Evolutionary conservation across 2,113 vertebrate genomes (phyloP), one percentile per base, ranked within the genome.

Genomic region (Gopherus flavomarginatus): DNA sequence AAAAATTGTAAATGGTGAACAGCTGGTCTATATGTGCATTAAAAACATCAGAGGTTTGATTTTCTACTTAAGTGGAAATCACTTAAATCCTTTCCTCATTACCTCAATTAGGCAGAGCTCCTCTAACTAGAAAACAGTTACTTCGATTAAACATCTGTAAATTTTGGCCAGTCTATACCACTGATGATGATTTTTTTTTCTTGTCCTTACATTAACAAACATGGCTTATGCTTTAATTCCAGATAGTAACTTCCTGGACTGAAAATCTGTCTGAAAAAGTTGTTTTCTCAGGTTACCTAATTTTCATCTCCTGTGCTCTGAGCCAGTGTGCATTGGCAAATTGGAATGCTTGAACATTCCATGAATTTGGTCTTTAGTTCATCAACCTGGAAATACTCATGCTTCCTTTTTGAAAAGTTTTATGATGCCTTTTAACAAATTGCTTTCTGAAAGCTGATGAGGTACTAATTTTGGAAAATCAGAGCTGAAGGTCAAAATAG

Each of bases 391-490:
- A 96, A 92, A 78, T 85, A 89, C 49, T 95, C 31, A 72, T 0
- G 0, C 52, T 93, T 96, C 81, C 47, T 59, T 17, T 84, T 57
- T 56, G 77, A 84, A 22, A 49, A 8, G 5, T 50, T 42, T 94
- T 87, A 86, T 97, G 93, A 79, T 97, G 93, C 65, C 78, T 65
- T 95, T 97, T 92, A 93, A 90, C 92, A 44, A 77, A 77, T 13
- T 47, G 42, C 42, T 12, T 47, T 16, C 75, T 78, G 75, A 78
- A 78, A 44, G 26, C 42, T 78, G 44, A 24, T 81, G 83, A 85
- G 78, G 81, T 93, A 95, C 79, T 62, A 11, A 35, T 52, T 69
- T 95, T 96, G 95, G 96, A 91, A 92, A 42, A 78, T 96, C 96
- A 93, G 89, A 86, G 53, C 81, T 92, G 57, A 89, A 59, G 86